Evolutionary conservation across 2,113 vertebrate genomes (phyloP).

Genomic region (Gallinago jamesoni): DNA sequence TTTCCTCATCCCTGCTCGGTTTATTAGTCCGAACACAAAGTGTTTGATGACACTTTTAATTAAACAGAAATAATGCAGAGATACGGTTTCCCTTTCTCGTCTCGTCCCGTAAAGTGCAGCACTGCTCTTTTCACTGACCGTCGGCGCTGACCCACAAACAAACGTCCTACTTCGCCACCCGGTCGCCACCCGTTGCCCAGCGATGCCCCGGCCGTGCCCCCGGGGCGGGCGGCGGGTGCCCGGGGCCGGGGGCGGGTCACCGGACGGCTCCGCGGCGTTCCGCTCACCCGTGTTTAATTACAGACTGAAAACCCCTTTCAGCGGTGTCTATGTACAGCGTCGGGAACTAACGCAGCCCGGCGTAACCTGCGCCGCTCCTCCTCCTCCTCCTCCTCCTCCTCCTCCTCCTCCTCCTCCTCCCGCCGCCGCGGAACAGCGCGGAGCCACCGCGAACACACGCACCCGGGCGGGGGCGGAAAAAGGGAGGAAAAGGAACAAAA

Average conservation of each 20-base stretch:
- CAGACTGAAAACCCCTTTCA: conserved; percentile 19
- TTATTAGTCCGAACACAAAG: conserved; percentile 76
- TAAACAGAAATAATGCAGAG: conserved; percentile 77
- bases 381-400: not conserved
- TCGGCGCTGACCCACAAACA: conserved; percentile 54
- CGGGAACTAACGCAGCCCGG: not conserved
- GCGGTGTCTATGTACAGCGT: not conserved
- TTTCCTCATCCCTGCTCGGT: conserved; percentile 66
- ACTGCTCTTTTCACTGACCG: conserved; percentile 75
- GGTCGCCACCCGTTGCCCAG: conserved; percentile 1
- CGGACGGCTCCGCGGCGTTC: not conserved
- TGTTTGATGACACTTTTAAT: conserved; percentile 82
- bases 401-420: not conserved
- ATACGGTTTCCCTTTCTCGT: conserved; percentile 70
- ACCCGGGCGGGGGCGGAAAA: not conserved
- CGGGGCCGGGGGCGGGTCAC: not conserved
- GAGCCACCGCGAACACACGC: not conserved
- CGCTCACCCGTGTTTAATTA: not conserved
- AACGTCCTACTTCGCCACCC: conserved; percentile 31
- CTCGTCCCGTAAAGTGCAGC: conserved; percentile 75
- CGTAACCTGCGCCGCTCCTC: not conserved
- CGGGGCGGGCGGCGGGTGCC: not conserved
- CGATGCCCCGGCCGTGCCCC: not conserved
- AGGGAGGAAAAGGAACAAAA: not conserved
- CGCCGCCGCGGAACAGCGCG: too few species aligned